A percentile compares a stretch with the other conserved stretches of the same genome.
phyloP scores from a whole-genome alignment of 1,140 invertebrate genomes.

The Eumaeus atala region DNA sequence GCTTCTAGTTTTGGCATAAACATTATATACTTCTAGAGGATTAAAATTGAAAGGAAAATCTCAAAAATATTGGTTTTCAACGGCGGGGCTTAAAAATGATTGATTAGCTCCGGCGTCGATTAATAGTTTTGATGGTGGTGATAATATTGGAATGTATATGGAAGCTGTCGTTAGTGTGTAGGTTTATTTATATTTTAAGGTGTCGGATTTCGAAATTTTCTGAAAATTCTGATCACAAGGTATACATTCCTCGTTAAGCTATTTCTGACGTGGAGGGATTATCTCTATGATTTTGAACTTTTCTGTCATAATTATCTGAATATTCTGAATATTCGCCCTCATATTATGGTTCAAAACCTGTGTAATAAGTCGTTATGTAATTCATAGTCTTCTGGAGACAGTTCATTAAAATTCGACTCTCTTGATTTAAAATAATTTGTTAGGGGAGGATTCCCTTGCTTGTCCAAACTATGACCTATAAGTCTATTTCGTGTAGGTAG shows the following conservation, averaged over 20 bases:
- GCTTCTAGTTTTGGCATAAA: no score
- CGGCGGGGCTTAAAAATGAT: constrained; percentile 11
- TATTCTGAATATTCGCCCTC: constrained; percentile 1
- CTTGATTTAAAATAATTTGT: constrained; percentile 17
- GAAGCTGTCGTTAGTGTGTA: constrained; percentile 15
- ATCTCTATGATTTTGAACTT: background rate
- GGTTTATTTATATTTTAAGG: constrained; percentile 20
- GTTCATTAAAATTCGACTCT: constrained; percentile 17
- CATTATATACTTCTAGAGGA: no score
- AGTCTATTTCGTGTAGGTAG: constrained; percentile 9
- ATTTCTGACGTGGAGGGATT: constrained; percentile 1
- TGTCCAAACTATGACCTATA: constrained; percentile 9
- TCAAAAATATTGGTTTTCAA: constrained; percentile 17
- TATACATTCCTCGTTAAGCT: background rate
- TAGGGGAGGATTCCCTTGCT: constrained; percentile 6
- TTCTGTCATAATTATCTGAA: background rate
- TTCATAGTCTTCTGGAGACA: no score
- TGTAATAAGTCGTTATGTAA: background rate
- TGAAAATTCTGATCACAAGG: constrained; percentile 19
- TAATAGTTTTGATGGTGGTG: constrained; percentile 12
- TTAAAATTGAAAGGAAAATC: no score
- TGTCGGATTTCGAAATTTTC: constrained; percentile 9
- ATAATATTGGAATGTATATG: constrained; percentile 11
- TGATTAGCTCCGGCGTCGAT: constrained; percentile 15
- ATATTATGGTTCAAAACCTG: background rate